Percentiles rank a stretch among this genome's conserved stretches.
Conservation (phyloP, 2,888 invertebrate species). For the Drosophila affinis region DNA sequence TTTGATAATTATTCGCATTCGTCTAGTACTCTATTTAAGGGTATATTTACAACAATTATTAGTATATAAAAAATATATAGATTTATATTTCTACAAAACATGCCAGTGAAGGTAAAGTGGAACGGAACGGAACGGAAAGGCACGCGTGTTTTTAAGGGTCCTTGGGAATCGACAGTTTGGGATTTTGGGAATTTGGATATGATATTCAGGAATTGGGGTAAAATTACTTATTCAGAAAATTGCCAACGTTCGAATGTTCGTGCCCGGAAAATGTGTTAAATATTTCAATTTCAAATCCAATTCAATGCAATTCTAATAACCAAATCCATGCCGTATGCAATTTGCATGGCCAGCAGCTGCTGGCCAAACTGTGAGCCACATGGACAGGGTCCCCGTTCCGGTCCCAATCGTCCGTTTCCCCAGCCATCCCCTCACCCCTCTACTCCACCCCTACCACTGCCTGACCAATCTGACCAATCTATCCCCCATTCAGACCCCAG, state of each 20-base stretch:
- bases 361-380: constrained; percentile 16
- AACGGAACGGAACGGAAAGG: not conserved
- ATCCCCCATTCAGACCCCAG: constrained; percentile 8
- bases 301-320: constrained; percentile 73
- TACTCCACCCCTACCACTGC: too few species aligned
- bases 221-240: not conserved
- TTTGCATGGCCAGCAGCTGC: constrained; percentile 61
- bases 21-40: too few species aligned
- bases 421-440: not conserved
- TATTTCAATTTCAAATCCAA: constrained; percentile 77
- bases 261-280: constrained; percentile 65
- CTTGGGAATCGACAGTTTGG: not conserved
- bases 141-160: not conserved
- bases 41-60: too few species aligned
- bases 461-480: not conserved
- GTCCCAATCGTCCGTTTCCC: not conserved
- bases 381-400: not conserved
- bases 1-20: too few species aligned
- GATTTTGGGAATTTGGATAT: not conserved
- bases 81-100: not conserved
- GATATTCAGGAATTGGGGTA: not conserved
- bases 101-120: not conserved
- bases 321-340: constrained; percentile 69
- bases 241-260: not conserved
- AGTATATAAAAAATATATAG: too few species aligned